phyloP scores from a whole-genome alignment of 1,140 invertebrate genomes.

The Drosophila pectinifera region DNA sequence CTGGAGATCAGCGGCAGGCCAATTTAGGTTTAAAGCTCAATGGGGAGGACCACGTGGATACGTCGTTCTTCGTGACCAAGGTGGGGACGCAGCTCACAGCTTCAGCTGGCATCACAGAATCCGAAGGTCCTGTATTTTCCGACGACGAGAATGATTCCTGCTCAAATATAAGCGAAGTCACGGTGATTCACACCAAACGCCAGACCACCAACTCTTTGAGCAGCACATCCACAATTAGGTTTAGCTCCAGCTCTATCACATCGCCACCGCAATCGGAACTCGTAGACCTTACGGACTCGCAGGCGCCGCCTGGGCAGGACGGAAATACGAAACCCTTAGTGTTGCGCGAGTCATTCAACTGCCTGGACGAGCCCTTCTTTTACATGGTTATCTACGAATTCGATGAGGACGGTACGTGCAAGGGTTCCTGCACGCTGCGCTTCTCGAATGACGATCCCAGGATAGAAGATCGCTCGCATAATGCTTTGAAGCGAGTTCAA shows the following conservation, averaged over 20 bases:
- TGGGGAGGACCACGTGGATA: not conserved
- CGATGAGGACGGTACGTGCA: not conserved
- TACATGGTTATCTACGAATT: slow-evolving; percentile 54
- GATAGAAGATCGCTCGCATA: slow-evolving; percentile 26
- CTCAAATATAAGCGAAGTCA: not conserved
- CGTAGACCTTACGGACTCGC: slow-evolving; percentile 17
- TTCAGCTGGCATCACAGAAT: not conserved
- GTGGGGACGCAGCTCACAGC: not conserved
- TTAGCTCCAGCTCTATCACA: not conserved
- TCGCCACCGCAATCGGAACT: not conserved
- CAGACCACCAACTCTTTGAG: not conserved
- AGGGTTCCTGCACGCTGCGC: slow-evolving; percentile 41
- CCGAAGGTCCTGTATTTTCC: slow-evolving; percentile 1
- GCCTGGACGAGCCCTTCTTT: slow-evolving; percentile 3
- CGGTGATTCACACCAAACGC: slow-evolving; percentile 1
- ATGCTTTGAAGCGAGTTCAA: slow-evolving; percentile 23
- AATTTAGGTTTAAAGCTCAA: not conserved
- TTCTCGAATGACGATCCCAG: slow-evolving; percentile 32
- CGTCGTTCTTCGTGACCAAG: slow-evolving; percentile 31
- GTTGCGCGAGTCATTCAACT: slow-evolving; percentile 24
- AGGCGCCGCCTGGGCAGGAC: not conserved
- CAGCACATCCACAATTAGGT: not conserved
- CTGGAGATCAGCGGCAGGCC: not conserved
- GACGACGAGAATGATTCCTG: not conserved
- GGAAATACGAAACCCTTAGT: not conserved